These are phyloP conservation scores for Pseudorasbora parva DNA, from an alignment of 2,113 vertebrate species.

Conservation along the genomic window DNA sequence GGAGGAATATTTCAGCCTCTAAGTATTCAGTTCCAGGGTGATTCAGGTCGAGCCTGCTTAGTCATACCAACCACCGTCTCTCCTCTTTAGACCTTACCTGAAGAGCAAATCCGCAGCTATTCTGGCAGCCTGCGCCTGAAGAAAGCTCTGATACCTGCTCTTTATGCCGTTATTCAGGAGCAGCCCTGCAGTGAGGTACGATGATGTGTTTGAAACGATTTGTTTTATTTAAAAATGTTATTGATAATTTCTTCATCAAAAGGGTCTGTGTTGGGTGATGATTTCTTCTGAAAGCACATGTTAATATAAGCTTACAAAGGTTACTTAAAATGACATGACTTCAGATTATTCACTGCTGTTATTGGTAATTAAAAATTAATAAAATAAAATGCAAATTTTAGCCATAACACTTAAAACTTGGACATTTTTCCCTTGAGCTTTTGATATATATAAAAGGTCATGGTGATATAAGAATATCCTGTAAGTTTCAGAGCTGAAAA, in stretches of 20 bases:
- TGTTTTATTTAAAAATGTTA: not conserved
- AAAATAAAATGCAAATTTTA: too few relatives aligned
- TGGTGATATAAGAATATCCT: too few relatives aligned
- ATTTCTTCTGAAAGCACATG: not conserved
- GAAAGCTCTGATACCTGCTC: slow-evolving; percentile 89
- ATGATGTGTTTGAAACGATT: not conserved
- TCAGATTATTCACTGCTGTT: not conserved
- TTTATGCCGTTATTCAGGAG: slow-evolving; percentile 95
- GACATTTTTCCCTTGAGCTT: too few relatives aligned
- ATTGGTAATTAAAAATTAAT: not conserved
- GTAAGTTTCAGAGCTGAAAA: too few relatives aligned
- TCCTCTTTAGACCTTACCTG: slow-evolving; percentile 86
- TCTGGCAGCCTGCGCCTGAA: slow-evolving; percentile 93
- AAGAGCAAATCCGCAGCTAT: slow-evolving; percentile 90
- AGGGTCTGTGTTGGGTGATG: not conserved
- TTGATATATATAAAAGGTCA: too few relatives aligned
- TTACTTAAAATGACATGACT: not conserved
- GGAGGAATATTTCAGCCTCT: slow-evolving; percentile 7
- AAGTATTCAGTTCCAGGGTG: not conserved
- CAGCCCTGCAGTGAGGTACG: slow-evolving; percentile 92
- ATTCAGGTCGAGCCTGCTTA: slow-evolving; percentile 4
- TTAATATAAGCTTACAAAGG: not conserved
- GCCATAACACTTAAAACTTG: too few relatives aligned
- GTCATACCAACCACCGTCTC: not conserved
- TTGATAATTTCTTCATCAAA: not conserved